A percentile compares a stretch with the other conserved stretches of the same genome.
These are phyloP conservation scores for Hyposmocoma kahamanoa DNA, from an alignment of 1,140 invertebrate species.

Conservation along the genomic window DNA sequence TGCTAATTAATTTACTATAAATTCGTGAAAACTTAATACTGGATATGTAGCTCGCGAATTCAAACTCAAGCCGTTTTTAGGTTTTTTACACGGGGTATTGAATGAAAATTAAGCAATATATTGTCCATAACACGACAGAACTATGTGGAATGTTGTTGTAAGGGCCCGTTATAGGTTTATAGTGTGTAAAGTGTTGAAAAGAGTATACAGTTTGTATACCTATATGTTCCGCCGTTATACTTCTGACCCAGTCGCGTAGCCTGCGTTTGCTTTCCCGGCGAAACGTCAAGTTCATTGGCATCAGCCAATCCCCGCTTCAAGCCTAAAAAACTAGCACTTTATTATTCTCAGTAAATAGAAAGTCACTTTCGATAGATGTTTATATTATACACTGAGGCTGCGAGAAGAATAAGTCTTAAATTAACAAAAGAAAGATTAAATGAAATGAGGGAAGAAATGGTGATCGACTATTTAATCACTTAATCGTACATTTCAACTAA, in stretches of 20 bases:
- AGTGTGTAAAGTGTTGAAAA: too few species aligned
- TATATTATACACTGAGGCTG: too few species aligned
- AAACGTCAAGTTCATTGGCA: constrained; percentile 62
- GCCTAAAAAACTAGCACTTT: constrained; percentile 48
- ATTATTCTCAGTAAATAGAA: constrained; percentile 57
- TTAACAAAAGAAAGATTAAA: too few species aligned
- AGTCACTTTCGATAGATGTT: constrained; percentile 46
- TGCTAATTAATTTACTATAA: too few species aligned
- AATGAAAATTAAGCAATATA: constrained; percentile 36
- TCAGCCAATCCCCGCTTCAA: constrained; percentile 25
- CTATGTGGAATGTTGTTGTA: constrained; percentile 21
- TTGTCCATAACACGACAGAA: constrained; percentile 26
- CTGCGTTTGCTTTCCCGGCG: constrained; percentile 51
- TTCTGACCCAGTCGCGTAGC: constrained; percentile 50
- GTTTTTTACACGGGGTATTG: constrained; percentile 22
- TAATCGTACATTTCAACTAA: too few species aligned
- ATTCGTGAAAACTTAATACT: too few species aligned
- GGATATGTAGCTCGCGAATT: too few species aligned
- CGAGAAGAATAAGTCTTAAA: too few species aligned
- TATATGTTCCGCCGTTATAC: constrained; percentile 42
- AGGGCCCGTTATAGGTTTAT: constrained; percentile 21
- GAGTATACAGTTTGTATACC: too few species aligned
- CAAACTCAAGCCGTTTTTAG: constrained; percentile 33
- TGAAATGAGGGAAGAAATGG: too few species aligned
- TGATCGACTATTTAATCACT: too few species aligned